These are phyloP conservation scores for Morphnarchus princeps DNA, from an alignment of 2,113 vertebrate species.

Conservation along the genomic window DNA sequence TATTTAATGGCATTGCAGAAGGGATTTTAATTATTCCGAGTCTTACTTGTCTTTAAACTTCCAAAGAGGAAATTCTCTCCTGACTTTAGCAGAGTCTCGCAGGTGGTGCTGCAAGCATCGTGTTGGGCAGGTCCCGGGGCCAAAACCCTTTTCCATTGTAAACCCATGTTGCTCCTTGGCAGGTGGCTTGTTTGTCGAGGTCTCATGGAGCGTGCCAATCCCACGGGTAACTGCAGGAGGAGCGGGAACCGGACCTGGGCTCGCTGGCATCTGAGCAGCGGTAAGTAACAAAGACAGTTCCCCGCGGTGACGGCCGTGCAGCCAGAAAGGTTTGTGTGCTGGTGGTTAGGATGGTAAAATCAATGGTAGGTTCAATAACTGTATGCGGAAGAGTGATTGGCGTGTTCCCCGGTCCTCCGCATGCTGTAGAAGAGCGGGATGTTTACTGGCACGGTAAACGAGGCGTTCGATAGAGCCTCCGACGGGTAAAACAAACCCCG, in stretches of 20 bases:
- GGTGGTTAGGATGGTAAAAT: not conserved
- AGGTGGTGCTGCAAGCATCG: not conserved
- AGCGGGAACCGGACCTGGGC: not conserved
- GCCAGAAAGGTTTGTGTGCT: not conserved
- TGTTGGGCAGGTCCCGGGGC: not conserved
- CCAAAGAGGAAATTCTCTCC: not conserved
- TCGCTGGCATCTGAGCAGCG: not conserved
- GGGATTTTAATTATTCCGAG: constrained; percentile 46
- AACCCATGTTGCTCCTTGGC: not conserved
- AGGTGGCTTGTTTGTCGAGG: not conserved
- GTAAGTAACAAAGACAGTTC: not conserved
- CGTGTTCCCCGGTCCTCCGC: not conserved
- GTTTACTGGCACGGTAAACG: not conserved
- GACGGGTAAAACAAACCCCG: not conserved
- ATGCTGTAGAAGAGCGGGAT: not conserved
- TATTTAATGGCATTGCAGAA: constrained; percentile 44
- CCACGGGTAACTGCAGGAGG: not conserved
- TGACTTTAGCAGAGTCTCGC: not conserved
- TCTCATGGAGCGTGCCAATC: not conserved
- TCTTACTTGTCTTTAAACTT: constrained; percentile 32
- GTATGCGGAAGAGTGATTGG: not conserved
- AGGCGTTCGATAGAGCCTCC: not conserved
- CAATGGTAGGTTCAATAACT: not conserved
- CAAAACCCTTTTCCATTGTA: not conserved
- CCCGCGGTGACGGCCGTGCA: fast-evolving